A percentile compares a stretch with the other conserved stretches of the same genome.
phyloP scores from a whole-genome alignment of 2,888 invertebrate species.

The Zygogramma bicolorata region DNA sequence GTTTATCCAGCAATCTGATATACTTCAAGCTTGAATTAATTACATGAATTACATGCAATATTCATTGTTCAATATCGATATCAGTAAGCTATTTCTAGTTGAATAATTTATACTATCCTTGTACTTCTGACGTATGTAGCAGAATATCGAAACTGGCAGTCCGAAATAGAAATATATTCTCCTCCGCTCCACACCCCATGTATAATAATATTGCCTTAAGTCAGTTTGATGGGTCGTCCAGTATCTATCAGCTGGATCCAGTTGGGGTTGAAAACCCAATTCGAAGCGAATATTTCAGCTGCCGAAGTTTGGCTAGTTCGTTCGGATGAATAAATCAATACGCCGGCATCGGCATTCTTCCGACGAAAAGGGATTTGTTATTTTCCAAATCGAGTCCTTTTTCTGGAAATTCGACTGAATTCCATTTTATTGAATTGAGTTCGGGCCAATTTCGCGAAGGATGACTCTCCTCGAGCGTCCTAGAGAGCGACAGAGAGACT shows the following conservation, averaged over 20 bases:
- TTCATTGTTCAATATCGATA: no score
- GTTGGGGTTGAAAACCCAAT: conserved; percentile 29
- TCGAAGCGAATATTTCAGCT: conserved; percentile 22
- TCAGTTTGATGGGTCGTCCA: conserved; percentile 3
- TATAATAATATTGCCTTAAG: not conserved
- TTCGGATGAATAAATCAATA: conserved; percentile 34
- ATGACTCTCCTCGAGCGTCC: not conserved
- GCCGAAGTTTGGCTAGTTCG: conserved; percentile 23
- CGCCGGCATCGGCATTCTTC: conserved; percentile 1
- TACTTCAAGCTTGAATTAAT: no score
- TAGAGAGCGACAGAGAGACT: not conserved
- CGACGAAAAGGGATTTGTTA: conserved; percentile 39
- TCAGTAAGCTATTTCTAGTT: no score
- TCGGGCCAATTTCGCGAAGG: conserved; percentile 37
- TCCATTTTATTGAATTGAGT: conserved; percentile 45
- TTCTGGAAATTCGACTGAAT: conserved; percentile 39
- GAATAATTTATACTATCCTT: not conserved
- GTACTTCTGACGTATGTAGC: not conserved
- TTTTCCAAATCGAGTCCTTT: conserved; percentile 43
- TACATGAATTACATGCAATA: no score
- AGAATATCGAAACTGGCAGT: not conserved
- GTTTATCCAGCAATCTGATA: no score
- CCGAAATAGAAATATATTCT: not conserved
- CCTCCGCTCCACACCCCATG: not conserved
- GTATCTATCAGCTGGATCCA: conserved; percentile 23